These are phyloP conservation scores for Ranitomeya imitator DNA, from an alignment of 2,113 vertebrate genomes.

Conservation along the genomic window DNA sequence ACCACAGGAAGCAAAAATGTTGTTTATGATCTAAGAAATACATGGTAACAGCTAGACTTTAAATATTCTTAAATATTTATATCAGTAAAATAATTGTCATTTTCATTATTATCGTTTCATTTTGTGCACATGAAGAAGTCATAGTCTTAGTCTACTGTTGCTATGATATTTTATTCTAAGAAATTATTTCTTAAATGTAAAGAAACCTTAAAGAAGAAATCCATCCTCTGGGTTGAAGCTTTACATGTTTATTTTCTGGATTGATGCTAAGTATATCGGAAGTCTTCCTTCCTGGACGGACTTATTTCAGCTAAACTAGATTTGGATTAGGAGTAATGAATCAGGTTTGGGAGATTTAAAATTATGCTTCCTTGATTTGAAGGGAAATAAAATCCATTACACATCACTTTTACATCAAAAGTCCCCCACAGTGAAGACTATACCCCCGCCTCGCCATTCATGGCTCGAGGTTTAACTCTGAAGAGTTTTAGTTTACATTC, in stretches of 20 bases:
- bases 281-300: background rate
- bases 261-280: background rate
- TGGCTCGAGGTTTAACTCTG: background rate
- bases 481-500: conserved; percentile 9
- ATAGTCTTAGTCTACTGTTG: too few relatives aligned
- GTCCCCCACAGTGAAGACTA: background rate
- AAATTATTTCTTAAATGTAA: too few relatives aligned
- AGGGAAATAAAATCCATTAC: background rate
- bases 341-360: background rate
- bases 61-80: too few relatives aligned
- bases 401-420: background rate
- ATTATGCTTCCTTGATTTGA: background rate
- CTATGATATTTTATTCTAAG: too few relatives aligned
- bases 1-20: too few relatives aligned
- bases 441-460: background rate
- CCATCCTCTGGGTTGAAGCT: background rate
- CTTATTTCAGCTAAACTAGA: background rate
- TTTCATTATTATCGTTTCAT: too few relatives aligned
- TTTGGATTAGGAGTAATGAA: background rate
- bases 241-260: background rate
- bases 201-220: background rate
- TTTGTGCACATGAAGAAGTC: too few relatives aligned
- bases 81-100: too few relatives aligned
- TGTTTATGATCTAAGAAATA: too few relatives aligned
- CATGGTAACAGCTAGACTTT: too few relatives aligned